Conservation (phyloP, 2,113 vertebrate species). For the Genyomyrus donnyi region DNA sequence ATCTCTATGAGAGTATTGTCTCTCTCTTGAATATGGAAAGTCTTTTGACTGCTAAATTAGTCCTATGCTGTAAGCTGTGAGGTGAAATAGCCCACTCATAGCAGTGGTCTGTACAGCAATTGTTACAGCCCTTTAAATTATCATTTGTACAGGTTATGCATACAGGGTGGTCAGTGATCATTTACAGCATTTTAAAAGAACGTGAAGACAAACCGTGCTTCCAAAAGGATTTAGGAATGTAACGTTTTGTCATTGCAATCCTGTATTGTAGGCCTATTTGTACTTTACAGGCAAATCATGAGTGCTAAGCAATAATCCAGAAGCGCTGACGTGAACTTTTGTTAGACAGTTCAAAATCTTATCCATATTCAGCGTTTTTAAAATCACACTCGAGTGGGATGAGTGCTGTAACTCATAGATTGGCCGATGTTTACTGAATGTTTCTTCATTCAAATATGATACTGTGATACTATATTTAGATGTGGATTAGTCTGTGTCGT, state of each 20-base stretch:
- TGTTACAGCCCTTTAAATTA: not conserved
- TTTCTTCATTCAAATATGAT: constrained; percentile 9
- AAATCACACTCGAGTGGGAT: not conserved
- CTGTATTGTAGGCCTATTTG: not conserved
- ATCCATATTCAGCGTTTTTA: not conserved
- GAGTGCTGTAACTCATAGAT: constrained; percentile 2
- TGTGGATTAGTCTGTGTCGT: not conserved
- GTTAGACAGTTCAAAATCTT: not conserved
- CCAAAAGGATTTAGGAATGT: not conserved
- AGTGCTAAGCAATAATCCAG: constrained; percentile 2
- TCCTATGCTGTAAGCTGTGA: not conserved
- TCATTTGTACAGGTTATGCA: not conserved
- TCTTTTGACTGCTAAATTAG: not conserved
- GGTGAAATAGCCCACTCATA: not conserved
- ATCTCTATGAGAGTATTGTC: not conserved
- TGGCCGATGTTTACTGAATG: constrained; percentile 10
- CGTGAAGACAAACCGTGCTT: not conserved
- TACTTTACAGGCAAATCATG: not conserved
- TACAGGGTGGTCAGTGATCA: not conserved
- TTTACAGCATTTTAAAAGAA: not conserved
- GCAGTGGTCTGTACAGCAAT: not conserved
- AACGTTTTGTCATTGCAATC: not conserved
- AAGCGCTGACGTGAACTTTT: not conserved
- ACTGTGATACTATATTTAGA: constrained; percentile 9
- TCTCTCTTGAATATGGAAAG: not conserved